These are phyloP conservation scores for Ashinkailepas kermadecensis DNA, from an alignment of 2,888 invertebrate species.

Conservation along the genomic window DNA sequence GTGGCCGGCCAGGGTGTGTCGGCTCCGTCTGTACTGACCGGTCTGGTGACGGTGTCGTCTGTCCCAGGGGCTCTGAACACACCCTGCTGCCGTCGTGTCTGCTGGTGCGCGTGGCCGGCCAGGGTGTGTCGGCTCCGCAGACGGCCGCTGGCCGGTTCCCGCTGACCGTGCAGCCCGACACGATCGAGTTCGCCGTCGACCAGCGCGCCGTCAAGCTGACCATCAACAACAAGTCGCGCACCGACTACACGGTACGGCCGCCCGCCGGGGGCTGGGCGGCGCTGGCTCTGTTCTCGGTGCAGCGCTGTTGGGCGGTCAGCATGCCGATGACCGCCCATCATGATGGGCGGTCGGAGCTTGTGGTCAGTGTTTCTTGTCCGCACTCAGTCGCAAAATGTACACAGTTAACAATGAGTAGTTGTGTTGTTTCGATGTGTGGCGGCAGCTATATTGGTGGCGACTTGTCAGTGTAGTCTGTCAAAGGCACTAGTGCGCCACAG, in stretches of 20 bases:
- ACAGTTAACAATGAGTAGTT: too few relatives aligned
- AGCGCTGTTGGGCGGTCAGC: too few relatives aligned
- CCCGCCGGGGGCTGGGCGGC: not conserved
- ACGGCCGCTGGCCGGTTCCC: not conserved
- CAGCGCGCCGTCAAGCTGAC: slow-evolving; percentile 7
- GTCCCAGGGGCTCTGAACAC: not conserved
- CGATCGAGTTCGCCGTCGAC: not conserved
- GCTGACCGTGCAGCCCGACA: slow-evolving; percentile 1
- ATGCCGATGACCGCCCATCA: too few relatives aligned
- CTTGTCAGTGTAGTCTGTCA: too few relatives aligned
- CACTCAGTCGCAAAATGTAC: too few relatives aligned
- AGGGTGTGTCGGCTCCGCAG: not conserved
- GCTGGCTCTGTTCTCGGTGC: not conserved
- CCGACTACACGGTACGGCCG: slow-evolving; percentile 3
- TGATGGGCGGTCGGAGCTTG: too few relatives aligned
- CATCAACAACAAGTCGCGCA: not conserved
- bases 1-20: not conserved
- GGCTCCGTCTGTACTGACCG: too few relatives aligned
- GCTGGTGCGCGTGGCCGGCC: slow-evolving; percentile 12
- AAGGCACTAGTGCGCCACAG: too few relatives aligned
- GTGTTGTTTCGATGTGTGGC: too few relatives aligned
- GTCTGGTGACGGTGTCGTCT: not conserved
- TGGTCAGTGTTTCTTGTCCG: too few relatives aligned
- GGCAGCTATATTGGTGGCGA: too few relatives aligned
- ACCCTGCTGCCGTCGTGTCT: not conserved